These are phyloP conservation scores for Chamaetylas fuelleborni DNA, from an alignment of 2,113 vertebrate species.

Conservation along the genomic window DNA sequence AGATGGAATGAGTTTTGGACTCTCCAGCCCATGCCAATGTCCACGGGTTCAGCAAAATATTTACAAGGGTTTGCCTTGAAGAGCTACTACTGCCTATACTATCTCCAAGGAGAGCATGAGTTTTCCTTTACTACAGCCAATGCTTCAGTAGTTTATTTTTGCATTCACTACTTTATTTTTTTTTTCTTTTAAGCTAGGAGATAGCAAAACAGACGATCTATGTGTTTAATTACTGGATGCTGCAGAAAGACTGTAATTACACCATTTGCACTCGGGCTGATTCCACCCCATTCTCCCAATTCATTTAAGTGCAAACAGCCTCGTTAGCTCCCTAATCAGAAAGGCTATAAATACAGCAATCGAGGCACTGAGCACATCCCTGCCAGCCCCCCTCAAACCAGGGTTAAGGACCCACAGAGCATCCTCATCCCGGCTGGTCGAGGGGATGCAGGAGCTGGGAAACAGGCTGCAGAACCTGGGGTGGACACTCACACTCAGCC, in stretches of 20 bases:
- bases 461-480: neutral
- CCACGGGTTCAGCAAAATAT: neutral
- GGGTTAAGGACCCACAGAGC: neutral
- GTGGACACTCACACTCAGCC: accelerated
- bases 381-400: too few species aligned
- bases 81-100: neutral
- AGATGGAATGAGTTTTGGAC: accelerated
- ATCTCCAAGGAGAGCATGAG: neutral
- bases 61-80: neutral
- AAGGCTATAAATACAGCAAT: neutral
- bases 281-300: neutral
- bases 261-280: neutral
- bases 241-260: constrained; percentile 16
- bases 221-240: constrained; percentile 1
- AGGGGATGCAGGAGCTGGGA: neutral
- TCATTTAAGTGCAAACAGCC: constrained; percentile 9
- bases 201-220: neutral
- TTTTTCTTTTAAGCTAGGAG: neutral
- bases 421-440: neutral
- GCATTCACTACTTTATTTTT: neutral
- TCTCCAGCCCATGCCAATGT: neutral
- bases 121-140: neutral
- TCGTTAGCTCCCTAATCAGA: neutral
- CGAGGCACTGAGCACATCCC: neutral
- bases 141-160: neutral